Percentiles rank a stretch among this genome's conserved stretches.
These are phyloP conservation scores for Drosophila tsacasi DNA, from an alignment of 1,140 invertebrate species.

Conservation along the genomic window DNA sequence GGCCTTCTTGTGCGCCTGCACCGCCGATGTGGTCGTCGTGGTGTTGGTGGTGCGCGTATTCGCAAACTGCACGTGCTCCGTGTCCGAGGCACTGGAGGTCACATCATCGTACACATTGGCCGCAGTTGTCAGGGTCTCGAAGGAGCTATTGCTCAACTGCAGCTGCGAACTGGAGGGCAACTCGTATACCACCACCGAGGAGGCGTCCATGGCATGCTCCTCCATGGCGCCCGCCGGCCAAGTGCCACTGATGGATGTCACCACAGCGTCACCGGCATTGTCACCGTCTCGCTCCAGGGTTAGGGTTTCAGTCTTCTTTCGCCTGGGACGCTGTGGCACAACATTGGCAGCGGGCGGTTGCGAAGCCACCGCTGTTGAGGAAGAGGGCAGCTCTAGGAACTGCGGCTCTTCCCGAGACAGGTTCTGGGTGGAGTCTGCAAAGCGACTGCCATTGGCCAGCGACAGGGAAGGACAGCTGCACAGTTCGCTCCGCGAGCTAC, in stretches of 20 bases:
- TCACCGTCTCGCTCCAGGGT: conserved; percentile 16
- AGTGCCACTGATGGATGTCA: conserved; percentile 26
- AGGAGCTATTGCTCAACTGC: conserved; percentile 62
- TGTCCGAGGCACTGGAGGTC: conserved; percentile 72
- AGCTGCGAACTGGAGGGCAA: conserved; percentile 61
- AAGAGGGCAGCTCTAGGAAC: conserved; percentile 59
- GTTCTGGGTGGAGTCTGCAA: conserved; percentile 59
- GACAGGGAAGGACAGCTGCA: conserved; percentile 41
- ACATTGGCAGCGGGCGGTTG: conserved; percentile 21
- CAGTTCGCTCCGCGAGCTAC: conserved; percentile 32
- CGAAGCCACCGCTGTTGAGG: conserved; percentile 47
- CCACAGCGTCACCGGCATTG: conserved; percentile 21
- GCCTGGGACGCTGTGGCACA: conserved; percentile 52
- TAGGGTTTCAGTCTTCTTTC: conserved; percentile 70
- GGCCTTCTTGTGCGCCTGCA: conserved; percentile 62
- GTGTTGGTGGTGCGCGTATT: conserved; percentile 81
- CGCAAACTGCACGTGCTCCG: conserved; percentile 77
- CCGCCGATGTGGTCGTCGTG: conserved; percentile 75
- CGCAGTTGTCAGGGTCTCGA: conserved; percentile 32
- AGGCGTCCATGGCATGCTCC: conserved; percentile 67
- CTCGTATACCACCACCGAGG: conserved; percentile 41
- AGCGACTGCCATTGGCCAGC: conserved; percentile 20
- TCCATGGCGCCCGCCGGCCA: conserved; percentile 69
- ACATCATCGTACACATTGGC: conserved; percentile 62
- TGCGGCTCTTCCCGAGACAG: conserved; percentile 28